phyloP scores from a whole-genome alignment of 2,113 vertebrate genomes.

The Aldabrachelys gigantea region DNA sequence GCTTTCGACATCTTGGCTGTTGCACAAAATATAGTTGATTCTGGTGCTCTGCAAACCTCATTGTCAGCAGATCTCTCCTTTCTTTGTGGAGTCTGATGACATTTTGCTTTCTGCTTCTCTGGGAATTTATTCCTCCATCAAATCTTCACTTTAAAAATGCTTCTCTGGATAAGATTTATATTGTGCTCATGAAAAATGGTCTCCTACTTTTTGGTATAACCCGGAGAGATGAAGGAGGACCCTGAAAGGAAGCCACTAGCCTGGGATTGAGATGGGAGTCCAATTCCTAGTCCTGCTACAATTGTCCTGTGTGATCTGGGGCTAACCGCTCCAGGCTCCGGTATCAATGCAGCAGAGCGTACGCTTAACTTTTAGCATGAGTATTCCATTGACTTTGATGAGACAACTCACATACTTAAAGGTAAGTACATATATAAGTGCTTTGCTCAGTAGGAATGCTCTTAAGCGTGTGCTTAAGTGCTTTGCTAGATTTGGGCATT shows the following conservation, averaged over 20 bases:
- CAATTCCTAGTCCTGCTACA: constrained; percentile 37
- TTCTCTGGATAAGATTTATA: constrained; percentile 57
- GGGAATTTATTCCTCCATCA: constrained; percentile 73
- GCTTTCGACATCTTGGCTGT: neutral
- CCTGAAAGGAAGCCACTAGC: constrained; percentile 39
- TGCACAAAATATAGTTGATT: constrained; percentile 16
- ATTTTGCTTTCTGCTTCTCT: constrained; percentile 60
- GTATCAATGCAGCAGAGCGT: accelerated
- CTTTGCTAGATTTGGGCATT: too few species aligned
- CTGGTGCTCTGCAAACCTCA: constrained; percentile 55
- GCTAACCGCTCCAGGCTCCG: neutral
- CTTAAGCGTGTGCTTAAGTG: neutral
- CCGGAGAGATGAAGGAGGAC: constrained; percentile 54
- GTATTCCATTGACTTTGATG: accelerated
- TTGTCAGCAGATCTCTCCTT: constrained; percentile 62
- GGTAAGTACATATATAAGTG: neutral
- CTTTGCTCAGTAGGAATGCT: neutral
- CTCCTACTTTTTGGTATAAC: neutral
- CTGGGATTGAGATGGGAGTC: constrained; percentile 39
- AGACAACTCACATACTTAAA: too few species aligned
- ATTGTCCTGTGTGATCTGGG: constrained; percentile 43
- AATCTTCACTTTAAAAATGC: constrained; percentile 67
- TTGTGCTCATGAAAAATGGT: neutral
- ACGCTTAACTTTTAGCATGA: accelerated
- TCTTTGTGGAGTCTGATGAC: constrained; percentile 59